phyloP scores from a whole-genome alignment of 23 tunicate genomes.

The Clavelina lepadiformis region DNA sequence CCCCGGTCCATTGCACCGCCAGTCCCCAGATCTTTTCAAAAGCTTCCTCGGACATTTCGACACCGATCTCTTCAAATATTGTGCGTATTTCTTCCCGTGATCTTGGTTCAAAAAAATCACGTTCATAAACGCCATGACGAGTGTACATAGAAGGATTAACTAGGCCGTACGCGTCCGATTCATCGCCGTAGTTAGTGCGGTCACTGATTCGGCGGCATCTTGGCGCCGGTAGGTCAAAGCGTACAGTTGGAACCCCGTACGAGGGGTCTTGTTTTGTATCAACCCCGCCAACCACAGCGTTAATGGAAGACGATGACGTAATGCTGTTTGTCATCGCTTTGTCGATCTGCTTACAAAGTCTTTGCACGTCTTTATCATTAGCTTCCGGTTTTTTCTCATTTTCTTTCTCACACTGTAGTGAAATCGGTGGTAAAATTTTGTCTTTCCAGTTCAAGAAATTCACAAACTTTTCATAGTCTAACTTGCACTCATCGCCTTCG shows the following conservation, averaged over 20 bases:
- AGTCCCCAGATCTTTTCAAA: constrained; percentile 62
- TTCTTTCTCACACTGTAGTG: not conserved
- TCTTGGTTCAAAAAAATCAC: constrained; percentile 73
- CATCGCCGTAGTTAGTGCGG: constrained; percentile 79
- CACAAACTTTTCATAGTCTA: constrained; percentile 80
- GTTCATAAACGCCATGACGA: constrained; percentile 61
- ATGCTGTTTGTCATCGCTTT: constrained; percentile 66
- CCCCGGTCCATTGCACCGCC: constrained; percentile 34
- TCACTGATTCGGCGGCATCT: constrained; percentile 71
- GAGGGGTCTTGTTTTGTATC: constrained; percentile 17
- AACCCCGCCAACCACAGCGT: constrained; percentile 25
- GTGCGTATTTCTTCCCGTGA: constrained; percentile 52
- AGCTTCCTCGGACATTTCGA: constrained; percentile 38
- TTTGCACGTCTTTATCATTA: constrained; percentile 15
- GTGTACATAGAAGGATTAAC: constrained; percentile 73
- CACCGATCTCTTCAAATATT: constrained; percentile 31
- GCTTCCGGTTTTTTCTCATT: not conserved
- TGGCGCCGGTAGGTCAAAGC: constrained; percentile 84
- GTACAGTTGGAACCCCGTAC: constrained; percentile 80
- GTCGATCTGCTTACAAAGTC: constrained; percentile 70
- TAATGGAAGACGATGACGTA: constrained; percentile 69
- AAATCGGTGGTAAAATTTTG: constrained; percentile 11
- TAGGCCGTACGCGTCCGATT: constrained; percentile 68
- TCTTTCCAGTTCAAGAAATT: constrained; percentile 92
- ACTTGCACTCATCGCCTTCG: constrained; percentile 21